phyloP scores from a whole-genome alignment of 2,113 vertebrate species.

The Equus quagga region DNA sequence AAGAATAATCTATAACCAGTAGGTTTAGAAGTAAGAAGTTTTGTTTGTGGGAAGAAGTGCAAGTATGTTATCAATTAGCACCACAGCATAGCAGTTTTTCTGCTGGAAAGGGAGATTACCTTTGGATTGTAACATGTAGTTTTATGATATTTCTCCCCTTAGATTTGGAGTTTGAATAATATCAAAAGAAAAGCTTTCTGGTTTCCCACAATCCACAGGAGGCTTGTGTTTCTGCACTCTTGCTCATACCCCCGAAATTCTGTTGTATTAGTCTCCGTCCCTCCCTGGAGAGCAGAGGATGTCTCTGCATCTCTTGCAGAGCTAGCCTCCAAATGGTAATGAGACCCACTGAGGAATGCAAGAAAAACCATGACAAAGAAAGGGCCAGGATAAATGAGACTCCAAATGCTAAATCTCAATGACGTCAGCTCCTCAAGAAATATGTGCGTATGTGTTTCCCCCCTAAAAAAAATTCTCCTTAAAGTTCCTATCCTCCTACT shows the following conservation, averaged over 20 bases:
- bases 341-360: slow-evolving; percentile 59
- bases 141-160: slow-evolving; percentile 24
- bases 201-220: slow-evolving; percentile 53
- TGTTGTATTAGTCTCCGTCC: not conserved
- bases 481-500: not conserved
- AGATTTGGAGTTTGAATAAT: slow-evolving; percentile 56
- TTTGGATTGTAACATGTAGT: slow-evolving; percentile 45
- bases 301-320: not conserved
- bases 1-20: not conserved
- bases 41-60: not conserved
- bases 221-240: slow-evolving; percentile 11
- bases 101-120: slow-evolving; percentile 34
- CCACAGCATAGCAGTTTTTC: not conserved
- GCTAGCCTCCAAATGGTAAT: slow-evolving; percentile 28
- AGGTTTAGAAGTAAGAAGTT: slow-evolving; percentile 29
- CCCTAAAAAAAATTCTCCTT: not conserved
- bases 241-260: not conserved
- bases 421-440: slow-evolving; percentile 52
- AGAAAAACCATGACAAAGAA: slow-evolving; percentile 28
- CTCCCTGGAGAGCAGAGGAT: slow-evolving; percentile 30
- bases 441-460: not conserved
- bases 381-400: slow-evolving; percentile 55
- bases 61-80: slow-evolving; percentile 66
- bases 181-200: slow-evolving; percentile 52
- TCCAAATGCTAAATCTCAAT: slow-evolving; percentile 29